Evolutionary conservation across 2,113 vertebrate genomes (phyloP).

Genomic region (Pelusios castaneus): DNA sequence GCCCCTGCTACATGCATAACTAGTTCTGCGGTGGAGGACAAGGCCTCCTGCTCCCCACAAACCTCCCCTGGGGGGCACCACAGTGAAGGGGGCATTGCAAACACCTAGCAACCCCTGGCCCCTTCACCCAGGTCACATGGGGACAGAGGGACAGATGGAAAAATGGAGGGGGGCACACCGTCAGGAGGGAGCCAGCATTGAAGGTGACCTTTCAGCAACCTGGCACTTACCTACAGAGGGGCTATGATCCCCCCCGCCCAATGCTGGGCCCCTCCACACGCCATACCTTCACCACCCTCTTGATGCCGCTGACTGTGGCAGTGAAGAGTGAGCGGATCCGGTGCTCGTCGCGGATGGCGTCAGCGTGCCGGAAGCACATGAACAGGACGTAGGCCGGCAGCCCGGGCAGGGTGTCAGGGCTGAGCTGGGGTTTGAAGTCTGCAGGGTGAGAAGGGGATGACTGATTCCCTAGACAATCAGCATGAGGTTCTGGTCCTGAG

Average conservation of each 20-base stretch:
- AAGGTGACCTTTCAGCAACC: background rate
- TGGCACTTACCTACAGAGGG: background rate
- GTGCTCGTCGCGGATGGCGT: conserved; percentile 63
- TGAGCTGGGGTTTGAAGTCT: conserved; percentile 76
- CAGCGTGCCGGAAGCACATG: conserved; percentile 78
- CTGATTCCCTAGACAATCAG: background rate
- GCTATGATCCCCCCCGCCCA: background rate
- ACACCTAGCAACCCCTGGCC: no score
- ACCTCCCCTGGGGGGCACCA: no score
- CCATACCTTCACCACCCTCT: conserved; percentile 81
- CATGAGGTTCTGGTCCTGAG: background rate
- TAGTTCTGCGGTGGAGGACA: no score
- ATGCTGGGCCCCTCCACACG: no score
- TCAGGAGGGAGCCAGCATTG: fast-evolving
- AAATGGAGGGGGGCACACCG: no score
- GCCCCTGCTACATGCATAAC: no score
- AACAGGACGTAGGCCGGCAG: conserved; percentile 79
- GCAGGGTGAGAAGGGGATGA: background rate
- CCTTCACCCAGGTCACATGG: background rate
- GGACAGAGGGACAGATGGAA: background rate
- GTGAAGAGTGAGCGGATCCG: conserved; percentile 67
- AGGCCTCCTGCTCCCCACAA: no score
- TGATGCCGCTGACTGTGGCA: conserved; percentile 68
- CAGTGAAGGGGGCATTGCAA: no score
- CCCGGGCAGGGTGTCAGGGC: conserved; percentile 69